A percentile compares a stretch with the other conserved stretches of the same genome.
These are phyloP conservation scores for Catalaphyllia jardinei DNA, from an alignment of 64 coral and sea anemone genomes.

Conservation along the genomic window DNA sequence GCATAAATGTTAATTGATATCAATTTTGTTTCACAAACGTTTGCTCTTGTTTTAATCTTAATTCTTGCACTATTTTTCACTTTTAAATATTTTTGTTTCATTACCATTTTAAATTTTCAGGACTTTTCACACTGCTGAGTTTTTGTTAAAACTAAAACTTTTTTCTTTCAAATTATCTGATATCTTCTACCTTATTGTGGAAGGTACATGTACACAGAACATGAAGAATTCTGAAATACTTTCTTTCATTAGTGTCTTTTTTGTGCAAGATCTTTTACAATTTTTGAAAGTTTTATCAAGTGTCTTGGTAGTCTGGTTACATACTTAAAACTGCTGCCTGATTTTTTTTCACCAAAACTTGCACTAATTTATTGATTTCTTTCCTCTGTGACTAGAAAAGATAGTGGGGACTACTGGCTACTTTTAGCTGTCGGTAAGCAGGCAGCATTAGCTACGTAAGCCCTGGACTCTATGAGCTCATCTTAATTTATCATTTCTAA, in stretches of 20 bases:
- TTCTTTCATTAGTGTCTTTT: neutral
- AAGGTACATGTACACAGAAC: neutral
- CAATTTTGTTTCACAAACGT: neutral
- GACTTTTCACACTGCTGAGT: neutral
- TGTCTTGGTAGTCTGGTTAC: neutral
- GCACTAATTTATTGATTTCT: neutral
- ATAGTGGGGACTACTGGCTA: neutral
- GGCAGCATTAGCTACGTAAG: neutral
- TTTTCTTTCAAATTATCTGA: neutral
- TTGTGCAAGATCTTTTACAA: too few relatives aligned
- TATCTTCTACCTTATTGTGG: neutral
- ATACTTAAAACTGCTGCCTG: neutral
- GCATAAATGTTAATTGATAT: neutral
- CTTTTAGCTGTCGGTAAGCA: neutral
- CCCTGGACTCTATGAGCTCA: neutral
- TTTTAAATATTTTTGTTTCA: neutral
- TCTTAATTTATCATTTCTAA: neutral
- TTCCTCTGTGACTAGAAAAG: neutral
- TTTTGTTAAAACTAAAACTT: neutral
- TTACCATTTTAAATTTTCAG: neutral
- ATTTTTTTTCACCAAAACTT: neutral
- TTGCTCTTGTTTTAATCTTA: neutral
- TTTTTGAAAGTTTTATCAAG: too few relatives aligned
- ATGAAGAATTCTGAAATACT: neutral
- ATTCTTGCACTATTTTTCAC: neutral